A percentile compares a stretch with the other conserved stretches of the same genome.
Evolutionary conservation across 2,113 vertebrate species (phyloP).

Genomic region (Coreoperca whiteheadi): DNA sequence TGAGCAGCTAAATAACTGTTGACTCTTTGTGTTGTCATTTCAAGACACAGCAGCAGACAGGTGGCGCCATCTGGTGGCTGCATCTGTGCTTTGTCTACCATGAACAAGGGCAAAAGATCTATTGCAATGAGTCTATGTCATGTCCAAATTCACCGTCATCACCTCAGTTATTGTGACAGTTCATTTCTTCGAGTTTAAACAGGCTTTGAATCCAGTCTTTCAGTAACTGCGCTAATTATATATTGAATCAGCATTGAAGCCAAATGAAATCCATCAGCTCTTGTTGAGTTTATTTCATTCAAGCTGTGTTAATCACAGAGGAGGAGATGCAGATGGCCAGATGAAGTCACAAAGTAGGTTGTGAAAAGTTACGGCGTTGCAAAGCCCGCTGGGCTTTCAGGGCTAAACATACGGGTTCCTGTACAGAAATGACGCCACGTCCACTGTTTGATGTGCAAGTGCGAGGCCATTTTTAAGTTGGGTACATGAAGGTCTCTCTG

Average conservation of each 20-base stretch:
- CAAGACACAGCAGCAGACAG: background rate
- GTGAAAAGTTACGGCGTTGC: background rate
- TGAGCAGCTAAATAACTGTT: background rate
- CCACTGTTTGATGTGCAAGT: background rate
- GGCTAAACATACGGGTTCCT: background rate
- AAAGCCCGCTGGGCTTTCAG: background rate
- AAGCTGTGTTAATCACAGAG: background rate
- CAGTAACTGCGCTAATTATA: background rate
- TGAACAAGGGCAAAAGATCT: background rate
- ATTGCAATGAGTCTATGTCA: background rate
- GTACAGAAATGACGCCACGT: background rate
- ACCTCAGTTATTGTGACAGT: background rate
- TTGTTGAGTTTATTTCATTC: background rate
- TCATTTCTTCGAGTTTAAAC: background rate
- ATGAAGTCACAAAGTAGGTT: background rate
- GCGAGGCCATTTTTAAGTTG: too few species aligned
- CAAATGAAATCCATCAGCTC: background rate
- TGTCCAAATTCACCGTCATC: background rate
- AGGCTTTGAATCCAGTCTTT: background rate
- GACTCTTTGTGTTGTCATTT: background rate
- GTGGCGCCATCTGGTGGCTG: slow-evolving; percentile 50
- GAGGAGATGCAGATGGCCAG: background rate
- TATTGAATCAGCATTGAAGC: background rate
- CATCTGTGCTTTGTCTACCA: rapidly evolving
- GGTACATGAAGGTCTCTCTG: background rate